Percentiles rank a stretch among this genome's conserved stretches.
These are phyloP conservation scores for Passerina amoena DNA, from an alignment of 2,113 vertebrate genomes.

Conservation along the genomic window DNA sequence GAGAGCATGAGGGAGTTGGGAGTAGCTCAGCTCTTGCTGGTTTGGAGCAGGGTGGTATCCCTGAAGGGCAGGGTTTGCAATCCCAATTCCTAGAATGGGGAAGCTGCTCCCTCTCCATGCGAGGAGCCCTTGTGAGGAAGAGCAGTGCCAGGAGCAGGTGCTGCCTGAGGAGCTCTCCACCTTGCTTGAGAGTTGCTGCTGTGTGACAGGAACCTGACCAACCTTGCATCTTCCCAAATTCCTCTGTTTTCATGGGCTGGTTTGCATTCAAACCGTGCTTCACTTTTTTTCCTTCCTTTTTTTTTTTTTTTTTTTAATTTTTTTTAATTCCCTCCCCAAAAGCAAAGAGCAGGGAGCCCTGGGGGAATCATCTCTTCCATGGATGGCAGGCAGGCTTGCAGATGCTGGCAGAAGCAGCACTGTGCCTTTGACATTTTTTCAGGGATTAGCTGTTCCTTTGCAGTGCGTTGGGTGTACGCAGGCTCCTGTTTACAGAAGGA, in stretches of 20 bases:
- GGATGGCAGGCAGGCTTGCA: not conserved
- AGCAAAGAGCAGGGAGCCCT: not conserved
- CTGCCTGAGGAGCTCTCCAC: not conserved
- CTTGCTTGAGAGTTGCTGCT: not conserved
- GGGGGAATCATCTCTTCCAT: not conserved
- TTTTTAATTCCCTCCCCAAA: not conserved
- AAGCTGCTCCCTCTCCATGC: accelerated
- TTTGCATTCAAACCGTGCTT: not conserved
- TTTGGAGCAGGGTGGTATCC: not conserved
- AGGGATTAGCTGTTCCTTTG: slow-evolving; percentile 48
- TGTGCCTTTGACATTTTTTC: slow-evolving; percentile 18
- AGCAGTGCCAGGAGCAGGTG: not conserved
- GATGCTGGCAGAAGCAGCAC: not conserved
- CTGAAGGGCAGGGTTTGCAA: not conserved
- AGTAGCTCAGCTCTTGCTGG: not conserved
- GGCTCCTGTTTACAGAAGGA: not conserved
- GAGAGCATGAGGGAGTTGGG: not conserved
- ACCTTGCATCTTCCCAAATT: not conserved
- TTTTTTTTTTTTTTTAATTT: too few relatives aligned
- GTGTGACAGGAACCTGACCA: not conserved
- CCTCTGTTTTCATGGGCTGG: not conserved
- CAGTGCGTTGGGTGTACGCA: not conserved
- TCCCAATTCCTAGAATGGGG: not conserved
- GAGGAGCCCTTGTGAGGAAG: not conserved
- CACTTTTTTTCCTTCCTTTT: accelerated